Evolutionary conservation across 2,797 vertebrate species (phyloP).

Genomic region (Takifugu rubripes): DNA sequence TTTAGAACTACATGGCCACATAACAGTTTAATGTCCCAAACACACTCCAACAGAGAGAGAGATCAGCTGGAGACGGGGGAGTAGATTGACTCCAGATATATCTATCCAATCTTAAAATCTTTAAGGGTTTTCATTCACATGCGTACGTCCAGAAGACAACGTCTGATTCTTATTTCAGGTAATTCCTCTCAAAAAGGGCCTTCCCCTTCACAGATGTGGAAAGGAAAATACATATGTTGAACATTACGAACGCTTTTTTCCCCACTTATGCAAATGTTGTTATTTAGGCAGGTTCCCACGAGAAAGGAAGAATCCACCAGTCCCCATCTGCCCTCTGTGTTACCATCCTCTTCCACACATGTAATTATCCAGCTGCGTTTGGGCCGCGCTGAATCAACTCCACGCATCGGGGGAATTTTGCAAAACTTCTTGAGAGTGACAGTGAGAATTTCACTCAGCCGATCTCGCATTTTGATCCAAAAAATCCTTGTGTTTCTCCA

Average conservation of each 20-base stretch:
- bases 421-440: background rate
- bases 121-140: no score
- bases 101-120: no score
- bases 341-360: conserved; percentile 13
- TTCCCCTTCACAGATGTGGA: no score
- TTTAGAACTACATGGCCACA: background rate
- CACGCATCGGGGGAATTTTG: background rate
- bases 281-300: no score
- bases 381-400: conserved; percentile 1
- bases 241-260: no score
- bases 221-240: no score
- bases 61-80: background rate
- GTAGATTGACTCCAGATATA: background rate
- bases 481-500: conserved; percentile 29
- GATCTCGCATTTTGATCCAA: conserved; percentile 12
- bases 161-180: no score
- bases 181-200: no score
- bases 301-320: conserved; percentile 20
- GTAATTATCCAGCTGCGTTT: conserved; percentile 43
- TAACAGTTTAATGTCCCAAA: background rate
- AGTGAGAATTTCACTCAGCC: background rate
- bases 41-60: background rate
- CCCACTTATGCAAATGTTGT: no score
- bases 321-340: background rate
- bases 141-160: no score